Base-by-base conservation (phyloP, 2,888 invertebrate species). In the Griposia aprilina region DNA sequence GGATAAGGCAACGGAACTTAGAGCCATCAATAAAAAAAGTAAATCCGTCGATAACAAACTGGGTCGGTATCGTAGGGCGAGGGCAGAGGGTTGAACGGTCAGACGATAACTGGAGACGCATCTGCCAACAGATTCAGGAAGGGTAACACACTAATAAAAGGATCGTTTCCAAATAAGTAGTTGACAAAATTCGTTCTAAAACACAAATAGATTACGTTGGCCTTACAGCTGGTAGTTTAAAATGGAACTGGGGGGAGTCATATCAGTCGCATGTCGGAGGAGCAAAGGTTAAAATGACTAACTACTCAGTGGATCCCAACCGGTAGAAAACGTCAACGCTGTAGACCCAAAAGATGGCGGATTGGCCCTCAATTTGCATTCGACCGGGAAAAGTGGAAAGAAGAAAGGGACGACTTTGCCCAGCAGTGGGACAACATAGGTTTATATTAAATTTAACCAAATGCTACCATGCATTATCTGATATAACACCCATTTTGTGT, bases 81-180 rank as follows among this genome's bases (percentile, higher is more conserved):
- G 80, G 82, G 80, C 77, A 72, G 69, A 66, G 89, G 89, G 86
- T 89, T 76, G 83, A 78, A 82, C 87, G 90, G 89, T 88, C 90
- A 90, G 87, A 87, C 88, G 92, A 93, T 92, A 93, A 90, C 90
- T 90, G 89, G 83, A 89, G 90, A 88, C 89, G 87, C 88, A 88
- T 89, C 90, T 89, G 90, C 88, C 90, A 88, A 90, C 84, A 81
- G 90, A 91, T 92, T 90, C 91, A 90, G 89, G 83, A 88, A 65
- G 81, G 86, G 83, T 86, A 77, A 81, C 77, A 82, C 79, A 88
- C 84, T 83, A 79, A 82, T 86, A 86, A 48, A 45, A 66, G 41
- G 69, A 80, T 73, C 60, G 41, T 82, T 72, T 73, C 20, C 3
- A 66, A 84, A 52, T 73, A 69, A 26, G 8, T 71, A 23, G 48